Evolutionary conservation across 2,797 vertebrate genomes (phyloP).

Genomic region (Heteromormyrus szaboi): DNA sequence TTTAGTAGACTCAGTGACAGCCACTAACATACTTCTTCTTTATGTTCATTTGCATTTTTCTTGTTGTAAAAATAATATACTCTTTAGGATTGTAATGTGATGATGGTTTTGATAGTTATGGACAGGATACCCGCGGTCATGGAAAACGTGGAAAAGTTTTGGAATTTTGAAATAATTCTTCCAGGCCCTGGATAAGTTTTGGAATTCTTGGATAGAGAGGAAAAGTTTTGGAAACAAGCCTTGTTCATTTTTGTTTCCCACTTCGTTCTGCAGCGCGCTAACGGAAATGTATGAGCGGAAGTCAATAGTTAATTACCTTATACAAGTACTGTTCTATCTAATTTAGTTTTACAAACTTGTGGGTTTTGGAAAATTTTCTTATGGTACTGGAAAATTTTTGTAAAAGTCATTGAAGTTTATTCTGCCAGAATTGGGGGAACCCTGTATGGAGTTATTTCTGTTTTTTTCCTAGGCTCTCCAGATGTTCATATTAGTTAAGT

Average conservation of each 20-base stretch:
- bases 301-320: no score
- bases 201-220: no score
- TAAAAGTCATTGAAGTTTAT: not conserved
- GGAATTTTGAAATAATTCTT: no score
- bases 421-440: not conserved
- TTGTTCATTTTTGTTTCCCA: no score
- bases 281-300: no score
- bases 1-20: not conserved
- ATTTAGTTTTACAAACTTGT: no score
- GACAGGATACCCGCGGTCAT: no score
- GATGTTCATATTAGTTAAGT: conserved; percentile 59
- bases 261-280: no score
- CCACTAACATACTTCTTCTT: not conserved
- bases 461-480: conserved; percentile 55
- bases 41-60: not conserved
- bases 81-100: not conserved
- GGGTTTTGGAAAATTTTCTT: not conserved
- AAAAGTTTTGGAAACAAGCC: no score
- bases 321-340: no score
- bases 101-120: not conserved
- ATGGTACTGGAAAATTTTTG: not conserved
- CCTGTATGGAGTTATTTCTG: not conserved
- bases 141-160: no score
- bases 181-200: no score
- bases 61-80: not conserved